Percentiles rank a stretch among this genome's conserved stretches.
These are phyloP conservation scores for Graphium colonna DNA, from an alignment of 2,888 invertebrate species.

Conservation along the genomic window DNA sequence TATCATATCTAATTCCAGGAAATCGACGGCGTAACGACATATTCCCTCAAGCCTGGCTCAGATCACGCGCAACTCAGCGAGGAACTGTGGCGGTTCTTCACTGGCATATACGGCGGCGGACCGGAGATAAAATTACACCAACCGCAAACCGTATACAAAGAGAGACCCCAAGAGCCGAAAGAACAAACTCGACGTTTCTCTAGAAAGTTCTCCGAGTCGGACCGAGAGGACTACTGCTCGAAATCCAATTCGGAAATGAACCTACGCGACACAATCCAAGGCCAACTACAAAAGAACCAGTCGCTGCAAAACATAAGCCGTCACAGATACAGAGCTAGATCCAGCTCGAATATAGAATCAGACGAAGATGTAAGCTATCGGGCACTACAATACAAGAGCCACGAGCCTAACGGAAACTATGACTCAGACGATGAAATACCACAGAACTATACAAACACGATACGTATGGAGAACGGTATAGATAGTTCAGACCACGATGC, in stretches of 20 bases:
- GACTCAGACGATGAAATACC: constrained; percentile 51
- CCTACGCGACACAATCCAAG: constrained; percentile 51
- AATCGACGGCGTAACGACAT: constrained; percentile 56
- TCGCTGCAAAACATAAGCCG: constrained; percentile 68
- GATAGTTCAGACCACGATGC: constrained; percentile 65
- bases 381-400: constrained; percentile 47
- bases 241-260: constrained; percentile 65
- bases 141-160: constrained; percentile 30
- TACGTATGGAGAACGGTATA: constrained; percentile 60
- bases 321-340: constrained; percentile 38
- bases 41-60: constrained; percentile 70
- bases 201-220: constrained; percentile 64
- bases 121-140: constrained; percentile 84
- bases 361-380: constrained; percentile 61
- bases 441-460: constrained; percentile 43
- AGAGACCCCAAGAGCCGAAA: constrained; percentile 23
- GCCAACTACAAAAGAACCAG: constrained; percentile 64
- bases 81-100: constrained; percentile 93
- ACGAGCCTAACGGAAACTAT: constrained; percentile 61
- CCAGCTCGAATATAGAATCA: constrained; percentile 46
- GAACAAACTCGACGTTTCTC: constrained; percentile 33
- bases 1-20: constrained; percentile 62
- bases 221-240: constrained; percentile 65
- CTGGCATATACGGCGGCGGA: constrained; percentile 92
- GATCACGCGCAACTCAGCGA: constrained; percentile 90